Evolutionary conservation across 2,797 vertebrate genomes (phyloP).

Genomic region (Prionace glauca): DNA sequence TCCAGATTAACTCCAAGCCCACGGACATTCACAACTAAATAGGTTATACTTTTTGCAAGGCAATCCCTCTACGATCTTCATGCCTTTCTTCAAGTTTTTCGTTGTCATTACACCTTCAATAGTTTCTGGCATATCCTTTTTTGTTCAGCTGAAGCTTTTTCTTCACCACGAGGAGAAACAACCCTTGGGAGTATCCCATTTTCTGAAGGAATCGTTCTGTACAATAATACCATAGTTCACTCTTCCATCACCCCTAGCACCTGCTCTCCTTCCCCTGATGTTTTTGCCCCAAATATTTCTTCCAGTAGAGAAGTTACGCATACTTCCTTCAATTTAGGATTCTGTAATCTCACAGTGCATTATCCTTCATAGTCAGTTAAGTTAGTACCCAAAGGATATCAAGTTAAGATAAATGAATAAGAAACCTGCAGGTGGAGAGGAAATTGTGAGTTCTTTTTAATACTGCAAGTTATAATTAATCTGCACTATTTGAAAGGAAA

Average conservation of each 20-base stretch:
- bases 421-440: background rate
- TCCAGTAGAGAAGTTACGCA: background rate
- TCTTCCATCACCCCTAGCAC: background rate
- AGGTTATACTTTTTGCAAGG: constrained; percentile 45
- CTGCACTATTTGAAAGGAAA: background rate
- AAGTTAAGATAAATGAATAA: background rate
- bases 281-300: background rate
- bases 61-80: background rate
- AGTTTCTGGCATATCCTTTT: background rate
- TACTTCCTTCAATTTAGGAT: background rate
- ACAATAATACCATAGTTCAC: background rate
- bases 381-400: background rate
- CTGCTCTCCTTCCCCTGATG: background rate
- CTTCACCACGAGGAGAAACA: background rate
- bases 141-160: background rate
- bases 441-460: background rate
- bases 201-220: background rate
- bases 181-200: background rate
- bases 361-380: background rate
- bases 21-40: background rate
- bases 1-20: constrained; percentile 49
- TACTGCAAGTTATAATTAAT: background rate
- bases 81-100: background rate
- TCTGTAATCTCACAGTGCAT: background rate
- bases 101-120: background rate